These are phyloP conservation scores for Calypte anna DNA, from an alignment of 2,113 vertebrate species.

Conservation along the genomic window DNA sequence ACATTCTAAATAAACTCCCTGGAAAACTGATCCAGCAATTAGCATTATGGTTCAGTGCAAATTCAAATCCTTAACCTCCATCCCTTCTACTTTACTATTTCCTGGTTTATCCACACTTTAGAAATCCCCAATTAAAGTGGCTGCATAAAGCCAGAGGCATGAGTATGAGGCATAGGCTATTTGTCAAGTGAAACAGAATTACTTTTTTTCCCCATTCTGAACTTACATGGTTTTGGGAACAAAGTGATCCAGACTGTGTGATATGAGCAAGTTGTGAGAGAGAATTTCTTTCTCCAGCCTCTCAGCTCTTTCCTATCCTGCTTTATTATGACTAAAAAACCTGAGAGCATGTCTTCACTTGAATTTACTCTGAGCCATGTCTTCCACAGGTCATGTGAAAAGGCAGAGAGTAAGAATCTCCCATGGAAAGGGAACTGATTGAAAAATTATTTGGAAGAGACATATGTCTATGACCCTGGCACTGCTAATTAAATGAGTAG, in stretches of 20 bases:
- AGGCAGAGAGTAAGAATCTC: background rate
- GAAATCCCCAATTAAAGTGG: background rate
- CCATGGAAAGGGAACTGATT: background rate
- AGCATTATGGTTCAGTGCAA: background rate
- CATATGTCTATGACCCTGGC: background rate
- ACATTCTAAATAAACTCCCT: background rate
- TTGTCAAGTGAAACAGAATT: background rate
- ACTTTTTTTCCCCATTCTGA: background rate
- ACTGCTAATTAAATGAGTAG: background rate
- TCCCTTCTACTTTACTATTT: background rate
- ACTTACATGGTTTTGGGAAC: background rate
- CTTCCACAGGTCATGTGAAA: background rate
- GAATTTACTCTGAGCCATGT: background rate
- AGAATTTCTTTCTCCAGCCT: background rate
- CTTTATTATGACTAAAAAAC: background rate
- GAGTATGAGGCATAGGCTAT: background rate
- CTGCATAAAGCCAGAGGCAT: background rate
- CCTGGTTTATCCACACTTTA: background rate
- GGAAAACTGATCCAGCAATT: background rate
- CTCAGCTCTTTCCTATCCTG: background rate
- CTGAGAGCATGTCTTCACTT: background rate
- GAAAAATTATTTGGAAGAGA: background rate
- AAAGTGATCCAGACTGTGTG: too few species aligned
- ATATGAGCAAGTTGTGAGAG: accelerated
- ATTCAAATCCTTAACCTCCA: background rate